These are phyloP conservation scores for Caiman crocodilus DNA, from an alignment of 2,797 vertebrate genomes.

Conservation along the genomic window DNA sequence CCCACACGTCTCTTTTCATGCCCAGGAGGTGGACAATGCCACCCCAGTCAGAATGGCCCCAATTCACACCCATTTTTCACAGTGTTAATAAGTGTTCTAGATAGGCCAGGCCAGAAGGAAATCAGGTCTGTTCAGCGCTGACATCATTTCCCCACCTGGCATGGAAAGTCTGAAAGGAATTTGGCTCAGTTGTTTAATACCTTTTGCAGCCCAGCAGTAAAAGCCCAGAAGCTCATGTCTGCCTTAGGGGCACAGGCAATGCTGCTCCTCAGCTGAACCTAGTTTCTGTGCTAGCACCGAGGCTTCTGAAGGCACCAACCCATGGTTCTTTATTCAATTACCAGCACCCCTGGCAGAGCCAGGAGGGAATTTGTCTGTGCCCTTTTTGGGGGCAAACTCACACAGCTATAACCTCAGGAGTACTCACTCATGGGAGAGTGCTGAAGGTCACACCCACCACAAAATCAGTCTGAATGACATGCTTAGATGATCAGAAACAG, in stretches of 20 bases:
- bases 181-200: background rate
- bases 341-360: too few relatives aligned
- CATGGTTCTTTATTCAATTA: background rate
- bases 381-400: background rate
- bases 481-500: background rate
- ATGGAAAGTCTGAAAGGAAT: background rate
- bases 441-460: background rate
- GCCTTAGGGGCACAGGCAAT: background rate
- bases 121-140: background rate
- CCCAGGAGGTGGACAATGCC: background rate
- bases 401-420: background rate
- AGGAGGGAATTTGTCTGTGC: background rate
- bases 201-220: background rate
- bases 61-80: background rate
- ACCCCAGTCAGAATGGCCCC: background rate
- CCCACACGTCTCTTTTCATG: background rate
- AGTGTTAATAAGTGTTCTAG: background rate
- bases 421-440: background rate
- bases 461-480: background rate
- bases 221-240: accelerated
- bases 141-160: background rate
- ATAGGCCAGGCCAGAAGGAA: background rate
- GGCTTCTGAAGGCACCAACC: background rate
- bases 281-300: background rate
- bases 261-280: background rate